Percentiles rank a stretch among this genome's conserved stretches.
phyloP scores from a whole-genome alignment of 2,888 invertebrate species.

The Xestia c-nigrum region DNA sequence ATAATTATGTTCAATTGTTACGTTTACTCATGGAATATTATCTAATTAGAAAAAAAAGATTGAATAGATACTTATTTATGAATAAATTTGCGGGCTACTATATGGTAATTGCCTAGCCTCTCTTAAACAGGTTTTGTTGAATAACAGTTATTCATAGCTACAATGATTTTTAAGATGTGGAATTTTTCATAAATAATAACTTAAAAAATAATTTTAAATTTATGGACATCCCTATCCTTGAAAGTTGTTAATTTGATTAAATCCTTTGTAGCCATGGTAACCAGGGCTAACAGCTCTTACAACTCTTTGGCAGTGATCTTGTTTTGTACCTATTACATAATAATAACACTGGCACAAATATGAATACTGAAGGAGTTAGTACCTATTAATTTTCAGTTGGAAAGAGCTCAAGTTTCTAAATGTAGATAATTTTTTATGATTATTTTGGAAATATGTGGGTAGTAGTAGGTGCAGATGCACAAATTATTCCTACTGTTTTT shows the following conservation, averaged over 20 bases:
- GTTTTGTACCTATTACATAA: slow-evolving; percentile 46
- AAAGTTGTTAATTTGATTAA: slow-evolving; percentile 8
- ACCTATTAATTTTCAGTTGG: slow-evolving; percentile 23
- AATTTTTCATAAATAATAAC: background rate
- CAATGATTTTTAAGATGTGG: background rate
- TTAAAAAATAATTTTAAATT: background rate
- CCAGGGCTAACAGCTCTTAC: background rate
- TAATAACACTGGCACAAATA: slow-evolving; percentile 46
- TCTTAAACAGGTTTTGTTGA: slow-evolving; percentile 3
- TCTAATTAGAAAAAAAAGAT: background rate
- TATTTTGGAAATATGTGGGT: slow-evolving; percentile 31
- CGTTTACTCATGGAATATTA: background rate
- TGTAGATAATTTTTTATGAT: slow-evolving; percentile 14
- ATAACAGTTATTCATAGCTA: background rate
- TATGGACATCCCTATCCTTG: background rate
- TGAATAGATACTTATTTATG: background rate
- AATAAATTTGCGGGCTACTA: background rate
- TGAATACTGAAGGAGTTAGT: slow-evolving; percentile 35
- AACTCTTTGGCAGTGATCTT: slow-evolving; percentile 40
- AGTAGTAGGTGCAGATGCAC: background rate
- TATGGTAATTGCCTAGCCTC: background rate
- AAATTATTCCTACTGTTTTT: background rate
- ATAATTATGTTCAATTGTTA: slow-evolving; percentile 22
- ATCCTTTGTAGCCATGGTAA: slow-evolving; percentile 42
- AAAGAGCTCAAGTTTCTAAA: slow-evolving; percentile 31